Conservation (phyloP, 2,888 invertebrate species). For the Scaptomyza flava region DNA sequence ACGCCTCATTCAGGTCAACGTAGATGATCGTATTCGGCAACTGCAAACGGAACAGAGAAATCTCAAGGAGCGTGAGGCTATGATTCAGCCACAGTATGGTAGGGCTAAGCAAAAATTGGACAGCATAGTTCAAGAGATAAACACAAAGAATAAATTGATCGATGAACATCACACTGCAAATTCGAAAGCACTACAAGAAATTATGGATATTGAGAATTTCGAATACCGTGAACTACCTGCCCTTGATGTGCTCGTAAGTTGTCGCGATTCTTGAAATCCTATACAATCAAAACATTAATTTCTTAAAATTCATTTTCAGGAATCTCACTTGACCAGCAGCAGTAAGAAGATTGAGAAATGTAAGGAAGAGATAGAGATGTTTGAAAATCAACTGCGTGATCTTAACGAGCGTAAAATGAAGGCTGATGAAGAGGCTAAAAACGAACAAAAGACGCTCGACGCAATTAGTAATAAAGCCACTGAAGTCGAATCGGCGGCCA, state of each 20-base stretch:
- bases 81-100: slow-evolving; percentile 30
- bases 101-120: slow-evolving; percentile 15
- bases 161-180: slow-evolving; percentile 56
- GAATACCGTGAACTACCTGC: slow-evolving; percentile 81
- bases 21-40: slow-evolving; percentile 86
- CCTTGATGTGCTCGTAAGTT: slow-evolving; percentile 77
- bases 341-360: slow-evolving; percentile 73
- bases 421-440: slow-evolving; percentile 38
- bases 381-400: slow-evolving; percentile 81
- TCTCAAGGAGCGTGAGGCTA: slow-evolving; percentile 26
- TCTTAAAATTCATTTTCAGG: slow-evolving; percentile 20
- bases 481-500: slow-evolving; percentile 55
- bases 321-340: slow-evolving; percentile 50
- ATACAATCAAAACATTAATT: neutral
- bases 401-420: slow-evolving; percentile 54
- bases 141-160: slow-evolving; percentile 39
- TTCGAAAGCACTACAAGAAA: slow-evolving; percentile 57
- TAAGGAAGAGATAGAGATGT: slow-evolving; percentile 76
- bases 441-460: slow-evolving; percentile 70
- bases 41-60: slow-evolving; percentile 39
- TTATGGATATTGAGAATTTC: slow-evolving; percentile 78
- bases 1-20: slow-evolving; percentile 88
- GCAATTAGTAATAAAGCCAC: slow-evolving; percentile 83
- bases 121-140: slow-evolving; percentile 26
- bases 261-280: neutral